A percentile compares a stretch with the other conserved stretches of the same genome.
These are phyloP conservation scores for Ashinkailepas kermadecensis DNA, from an alignment of 2,888 invertebrate species.

Conservation along the genomic window DNA sequence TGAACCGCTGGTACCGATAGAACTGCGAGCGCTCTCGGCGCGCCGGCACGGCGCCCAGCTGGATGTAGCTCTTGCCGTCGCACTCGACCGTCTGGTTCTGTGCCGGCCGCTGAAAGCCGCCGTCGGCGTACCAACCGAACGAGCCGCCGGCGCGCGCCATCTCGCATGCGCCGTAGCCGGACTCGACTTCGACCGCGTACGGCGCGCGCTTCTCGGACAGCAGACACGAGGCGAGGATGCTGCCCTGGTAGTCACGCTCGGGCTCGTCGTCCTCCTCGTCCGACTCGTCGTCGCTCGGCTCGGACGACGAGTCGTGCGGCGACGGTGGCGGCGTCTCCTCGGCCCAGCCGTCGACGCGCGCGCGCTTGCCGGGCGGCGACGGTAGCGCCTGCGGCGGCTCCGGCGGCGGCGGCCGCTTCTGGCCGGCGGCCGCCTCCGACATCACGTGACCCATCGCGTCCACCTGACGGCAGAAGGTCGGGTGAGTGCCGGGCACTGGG, in stretches of 20 bases:
- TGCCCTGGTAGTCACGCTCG: constrained; percentile 8
- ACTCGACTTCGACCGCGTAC: neutral
- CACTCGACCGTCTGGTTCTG: constrained; percentile 18
- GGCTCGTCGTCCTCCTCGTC: neutral
- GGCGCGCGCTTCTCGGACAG: neutral
- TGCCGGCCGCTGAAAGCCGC: neutral
- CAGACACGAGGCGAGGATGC: constrained; percentile 14
- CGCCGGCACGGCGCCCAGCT: constrained; percentile 2
- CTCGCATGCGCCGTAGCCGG: neutral
- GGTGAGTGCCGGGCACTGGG: too few relatives aligned
- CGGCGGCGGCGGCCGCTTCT: neutral
- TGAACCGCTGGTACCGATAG: constrained; percentile 74
- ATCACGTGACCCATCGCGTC: constrained; percentile 2
- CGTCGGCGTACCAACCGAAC: neutral
- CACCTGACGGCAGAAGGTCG: neutral
- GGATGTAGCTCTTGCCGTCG: constrained; percentile 20
- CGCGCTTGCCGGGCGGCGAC: neutral
- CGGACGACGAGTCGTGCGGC: neutral
- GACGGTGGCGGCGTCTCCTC: constrained; percentile 9
- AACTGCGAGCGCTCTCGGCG: neutral
- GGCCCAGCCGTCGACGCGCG: neutral
- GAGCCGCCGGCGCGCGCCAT: neutral
- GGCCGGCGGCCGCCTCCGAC: neutral
- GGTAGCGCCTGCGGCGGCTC: neutral
- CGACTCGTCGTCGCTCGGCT: neutral